Conservation (phyloP, 1,140 invertebrate species). For the Lanistes nyassanus region DNA sequence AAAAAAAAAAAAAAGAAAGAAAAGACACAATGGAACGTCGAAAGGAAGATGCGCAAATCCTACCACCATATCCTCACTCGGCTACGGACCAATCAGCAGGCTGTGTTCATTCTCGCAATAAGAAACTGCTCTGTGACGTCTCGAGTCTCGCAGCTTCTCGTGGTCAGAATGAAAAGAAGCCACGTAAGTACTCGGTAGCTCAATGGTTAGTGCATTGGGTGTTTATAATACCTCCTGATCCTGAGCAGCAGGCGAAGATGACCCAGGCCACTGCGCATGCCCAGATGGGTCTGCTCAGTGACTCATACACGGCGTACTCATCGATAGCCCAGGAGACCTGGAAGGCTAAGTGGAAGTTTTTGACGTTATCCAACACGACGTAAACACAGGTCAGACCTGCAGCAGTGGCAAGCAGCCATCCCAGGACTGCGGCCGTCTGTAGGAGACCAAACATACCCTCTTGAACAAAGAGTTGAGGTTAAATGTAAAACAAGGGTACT, state of each 20-base stretch:
- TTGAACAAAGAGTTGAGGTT: too few relatives aligned
- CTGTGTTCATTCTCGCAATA: too few relatives aligned
- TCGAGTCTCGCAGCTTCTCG: too few relatives aligned
- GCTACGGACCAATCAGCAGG: too few relatives aligned
- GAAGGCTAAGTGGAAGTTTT: constrained; percentile 8
- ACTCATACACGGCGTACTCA: constrained; percentile 26
- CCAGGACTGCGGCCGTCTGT: not conserved
- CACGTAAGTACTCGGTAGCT: too few relatives aligned
- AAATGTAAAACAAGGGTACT: too few relatives aligned
- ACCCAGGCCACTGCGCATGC: constrained; percentile 64
- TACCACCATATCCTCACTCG: too few relatives aligned
- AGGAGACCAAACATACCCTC: not conserved
- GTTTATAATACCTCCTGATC: constrained; percentile 44
- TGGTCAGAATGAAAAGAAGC: too few relatives aligned
- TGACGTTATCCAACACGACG: constrained; percentile 13
- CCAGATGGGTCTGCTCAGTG: constrained; percentile 55
- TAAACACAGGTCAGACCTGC: constrained; percentile 14
- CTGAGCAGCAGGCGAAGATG: constrained; percentile 64
- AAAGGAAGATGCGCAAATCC: too few relatives aligned
- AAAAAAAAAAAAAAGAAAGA: too few relatives aligned
- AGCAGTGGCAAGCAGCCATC: constrained; percentile 17
- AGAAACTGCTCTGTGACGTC: too few relatives aligned
- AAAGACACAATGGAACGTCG: too few relatives aligned
- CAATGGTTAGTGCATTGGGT: not conserved
- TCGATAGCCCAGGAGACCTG: constrained; percentile 12